Percentiles rank a stretch among this genome's conserved stretches.
Conservation (phyloP, 35 echinoderm and acorn worm species). For the Strongylocentrotus purpuratus region DNA sequence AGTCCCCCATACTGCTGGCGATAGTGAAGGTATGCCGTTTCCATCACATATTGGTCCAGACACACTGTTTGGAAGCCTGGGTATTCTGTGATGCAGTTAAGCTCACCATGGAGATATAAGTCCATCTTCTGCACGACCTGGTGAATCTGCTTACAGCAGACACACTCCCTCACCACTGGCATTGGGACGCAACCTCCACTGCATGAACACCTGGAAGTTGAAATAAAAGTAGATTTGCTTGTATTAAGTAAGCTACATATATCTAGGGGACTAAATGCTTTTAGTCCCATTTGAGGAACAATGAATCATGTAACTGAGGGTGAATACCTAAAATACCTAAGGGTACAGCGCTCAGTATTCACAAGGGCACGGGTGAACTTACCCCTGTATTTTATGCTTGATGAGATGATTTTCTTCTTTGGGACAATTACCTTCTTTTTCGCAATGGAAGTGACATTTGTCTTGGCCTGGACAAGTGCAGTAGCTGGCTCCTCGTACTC, state of each 20-base stretch:
- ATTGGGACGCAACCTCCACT: not conserved
- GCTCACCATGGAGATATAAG: not conserved
- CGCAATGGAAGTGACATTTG: not conserved
- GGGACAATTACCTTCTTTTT: not conserved
- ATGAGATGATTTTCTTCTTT: too few relatives aligned
- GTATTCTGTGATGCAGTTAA: not conserved
- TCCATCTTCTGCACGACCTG: not conserved
- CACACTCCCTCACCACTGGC: not conserved
- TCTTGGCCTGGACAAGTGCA: not conserved
- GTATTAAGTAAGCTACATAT: too few relatives aligned
- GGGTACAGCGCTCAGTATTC: too few relatives aligned
- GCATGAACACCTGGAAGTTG: slow-evolving; percentile 11
- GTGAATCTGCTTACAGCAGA: not conserved
- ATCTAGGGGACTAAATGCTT: too few relatives aligned
- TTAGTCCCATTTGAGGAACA: too few relatives aligned
- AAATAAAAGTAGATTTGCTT: too few relatives aligned
- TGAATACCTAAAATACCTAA: too few relatives aligned
- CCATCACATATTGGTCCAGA: not conserved
- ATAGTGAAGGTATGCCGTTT: not conserved
- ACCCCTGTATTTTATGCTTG: too few relatives aligned
- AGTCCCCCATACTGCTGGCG: not conserved
- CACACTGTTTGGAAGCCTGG: not conserved
- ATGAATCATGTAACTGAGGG: too few relatives aligned
- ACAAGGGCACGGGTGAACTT: too few relatives aligned
- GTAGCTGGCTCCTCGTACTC: too few relatives aligned